Evolutionary conservation across 2,888 invertebrate genomes (phyloP), one percentile per base, ranked within the genome.

Genomic region (Sacculina carcini): DNA sequence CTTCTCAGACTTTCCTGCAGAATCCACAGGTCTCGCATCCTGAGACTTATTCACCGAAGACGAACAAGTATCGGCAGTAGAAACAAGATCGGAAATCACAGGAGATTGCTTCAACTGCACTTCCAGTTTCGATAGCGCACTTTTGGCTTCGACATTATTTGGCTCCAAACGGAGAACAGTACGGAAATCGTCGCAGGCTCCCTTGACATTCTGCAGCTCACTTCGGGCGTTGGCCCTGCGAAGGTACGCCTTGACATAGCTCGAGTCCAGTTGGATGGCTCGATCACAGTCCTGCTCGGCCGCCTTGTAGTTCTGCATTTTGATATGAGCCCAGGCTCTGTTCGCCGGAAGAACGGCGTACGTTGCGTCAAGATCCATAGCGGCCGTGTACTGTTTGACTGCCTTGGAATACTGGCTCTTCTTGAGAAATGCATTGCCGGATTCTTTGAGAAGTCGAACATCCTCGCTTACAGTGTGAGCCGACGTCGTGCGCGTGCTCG

Each of bases 341-440:
- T 92, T 92, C 0, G 85, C 83, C 60, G 74, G 85, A 62, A 80
- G 81, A 14, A 83, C 71, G 2, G 87, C 75, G 63, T 85, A 67
- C 16, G 59, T 60, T 4, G 66, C 63, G 58, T 67, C 65, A 24
- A 61, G 58, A 32, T 61, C 57, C 31, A 65, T 61, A 9, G 65
- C 68, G 51, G 58, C 59, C 1, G 65, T 64, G 56, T 68, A 68
- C 26, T 62, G 61, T 52, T 65, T 63, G 23, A 68, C 61, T 1
- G 68, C 68, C 51, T 61, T 58, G 7, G 60, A 60, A 56, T 61
- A 64, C 34, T 63, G 61, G 10, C 62, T 62, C 44, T 59, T 58
- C 56, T 66, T 66, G 50, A 65, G 64, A 52, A 58, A 60, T 26
- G 63, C 61, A 61, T 67, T 67, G 61, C 77, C 78, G 66, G 74